Conservation (phyloP, 2,888 invertebrate species). For the Cheilosia impressa region DNA sequence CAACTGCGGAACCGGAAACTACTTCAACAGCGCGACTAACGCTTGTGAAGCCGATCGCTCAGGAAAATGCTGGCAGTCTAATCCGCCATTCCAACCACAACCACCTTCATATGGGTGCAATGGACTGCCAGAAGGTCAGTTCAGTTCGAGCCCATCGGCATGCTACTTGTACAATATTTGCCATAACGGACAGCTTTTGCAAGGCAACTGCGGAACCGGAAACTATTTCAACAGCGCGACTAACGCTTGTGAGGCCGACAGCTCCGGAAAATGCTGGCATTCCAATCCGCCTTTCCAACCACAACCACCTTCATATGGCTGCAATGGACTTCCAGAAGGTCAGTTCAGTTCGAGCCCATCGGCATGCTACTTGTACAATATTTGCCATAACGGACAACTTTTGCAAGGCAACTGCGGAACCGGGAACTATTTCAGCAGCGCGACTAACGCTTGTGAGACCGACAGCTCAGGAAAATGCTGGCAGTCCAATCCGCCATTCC, state of each 20-base stretch:
- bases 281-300: background rate
- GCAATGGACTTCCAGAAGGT: conserved; percentile 39
- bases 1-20: conserved; percentile 52
- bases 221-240: conserved; percentile 73
- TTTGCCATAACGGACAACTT: conserved; percentile 72
- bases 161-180: conserved; percentile 56
- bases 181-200: conserved; percentile 53
- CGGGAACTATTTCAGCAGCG: conserved; percentile 48
- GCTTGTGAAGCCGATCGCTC: conserved; percentile 24
- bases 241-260: conserved; percentile 59
- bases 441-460: background rate
- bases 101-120: conserved; percentile 12
- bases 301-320: background rate
- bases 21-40: conserved; percentile 19
- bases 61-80: conserved; percentile 49
- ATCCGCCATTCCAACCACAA: background rate
- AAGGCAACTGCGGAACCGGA: conserved; percentile 68
- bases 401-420: conserved; percentile 37
- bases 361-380: conserved; percentile 74
- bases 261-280: conserved; percentile 34
- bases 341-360: conserved; percentile 13
- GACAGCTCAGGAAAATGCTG: conserved; percentile 55
- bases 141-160: background rate
- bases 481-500: background rate
- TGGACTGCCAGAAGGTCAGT: conserved; percentile 20